A percentile compares a stretch with the other conserved stretches of the same genome.
Conservation (phyloP, 2,888 invertebrate genomes). For the Sinohyriopsis cumingii region DNA sequence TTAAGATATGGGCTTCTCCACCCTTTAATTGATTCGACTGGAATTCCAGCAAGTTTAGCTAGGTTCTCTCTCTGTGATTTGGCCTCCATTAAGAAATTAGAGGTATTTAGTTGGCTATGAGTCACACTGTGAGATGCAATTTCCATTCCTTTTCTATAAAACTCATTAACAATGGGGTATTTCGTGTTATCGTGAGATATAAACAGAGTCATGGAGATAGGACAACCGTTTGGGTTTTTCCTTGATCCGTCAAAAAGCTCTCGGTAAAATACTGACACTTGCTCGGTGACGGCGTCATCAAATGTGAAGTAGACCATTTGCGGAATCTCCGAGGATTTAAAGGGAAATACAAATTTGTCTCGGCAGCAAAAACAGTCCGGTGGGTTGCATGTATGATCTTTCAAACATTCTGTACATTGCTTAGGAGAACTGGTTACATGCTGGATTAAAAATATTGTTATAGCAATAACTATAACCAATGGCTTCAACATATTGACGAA, state of each 20-base stretch:
- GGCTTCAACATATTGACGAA: too few species aligned
- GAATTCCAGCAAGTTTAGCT: conserved; percentile 71
- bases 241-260: conserved; percentile 53
- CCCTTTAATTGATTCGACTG: conserved; percentile 50
- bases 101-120: conserved; percentile 44
- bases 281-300: conserved; percentile 62
- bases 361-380: conserved; percentile 49
- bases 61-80: conserved; percentile 54
- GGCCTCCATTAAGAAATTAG: conserved; percentile 50
- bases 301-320: conserved; percentile 65
- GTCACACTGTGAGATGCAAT: conserved; percentile 60
- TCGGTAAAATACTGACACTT: conserved; percentile 40
- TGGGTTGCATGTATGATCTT: conserved; percentile 37
- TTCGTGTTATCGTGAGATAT: conserved; percentile 99
- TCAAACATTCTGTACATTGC: conserved; percentile 34
- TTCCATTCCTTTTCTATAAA: conserved; percentile 59
- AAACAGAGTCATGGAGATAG: conserved; percentile 94
- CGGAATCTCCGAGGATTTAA: conserved; percentile 46
- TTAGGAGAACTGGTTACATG: too few species aligned
- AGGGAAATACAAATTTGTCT: conserved; percentile 37
- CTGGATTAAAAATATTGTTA: too few species aligned
- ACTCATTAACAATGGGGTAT: conserved; percentile 83
- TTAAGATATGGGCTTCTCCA: conserved; percentile 63
- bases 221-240: conserved; percentile 79
- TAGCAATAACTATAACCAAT: too few species aligned